Evolutionary conservation across 30 jellyfish, hydroid and myxozoan species (phyloP), one percentile per base, ranked within the genome.

Genomic region (Pelagia noctiluca): DNA sequence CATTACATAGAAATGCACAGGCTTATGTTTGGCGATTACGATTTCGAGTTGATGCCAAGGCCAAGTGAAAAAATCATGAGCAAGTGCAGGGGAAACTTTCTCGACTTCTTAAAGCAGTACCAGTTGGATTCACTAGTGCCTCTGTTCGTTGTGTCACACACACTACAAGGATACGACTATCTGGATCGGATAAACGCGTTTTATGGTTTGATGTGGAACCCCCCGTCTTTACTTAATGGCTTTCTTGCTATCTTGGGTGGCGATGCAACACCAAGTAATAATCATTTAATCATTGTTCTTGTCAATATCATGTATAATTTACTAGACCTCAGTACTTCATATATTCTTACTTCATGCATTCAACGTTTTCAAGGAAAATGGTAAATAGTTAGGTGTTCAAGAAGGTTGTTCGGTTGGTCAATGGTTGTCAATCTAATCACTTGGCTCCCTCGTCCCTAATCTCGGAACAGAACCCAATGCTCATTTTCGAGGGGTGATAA

Each of bases 141-240:
- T 0, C 52, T 89, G 71, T 76, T 89, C 50, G 28, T 68, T 38
- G 83, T 65, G 1, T 49, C 90, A n/a, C 94, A 80, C 11, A 89
- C 97, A 19, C 21, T 83, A 68, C 93, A 71, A 46, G 97, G 97
- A 16, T 89, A 89, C 48, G 94, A 92, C 19, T 75, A 89, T 38
- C 50, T 89, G 33, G 93, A 82, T 49, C 80, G 76, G 31, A 66
- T 82, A 2, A 76, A 75, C 29, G 97, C 97, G 0, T 52, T 83
- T 3, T 89, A 89, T 49, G 94, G 94, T 16, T 38, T 89, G 78
- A 50, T 89, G 90, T 75, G 93, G 93, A 80, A 83, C 76, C 76
- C 97, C 24, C 97, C 97, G 19, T 68, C 24, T 22, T 71, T 89
- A 2, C 25, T 89, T 88, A 16, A 63, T 3, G 53, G 90, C 23